Percentiles rank a stretch among this genome's conserved stretches.
Conservation (phyloP, 92 coral and sea anemone genomes). For the Bergia puertoricense region DNA sequence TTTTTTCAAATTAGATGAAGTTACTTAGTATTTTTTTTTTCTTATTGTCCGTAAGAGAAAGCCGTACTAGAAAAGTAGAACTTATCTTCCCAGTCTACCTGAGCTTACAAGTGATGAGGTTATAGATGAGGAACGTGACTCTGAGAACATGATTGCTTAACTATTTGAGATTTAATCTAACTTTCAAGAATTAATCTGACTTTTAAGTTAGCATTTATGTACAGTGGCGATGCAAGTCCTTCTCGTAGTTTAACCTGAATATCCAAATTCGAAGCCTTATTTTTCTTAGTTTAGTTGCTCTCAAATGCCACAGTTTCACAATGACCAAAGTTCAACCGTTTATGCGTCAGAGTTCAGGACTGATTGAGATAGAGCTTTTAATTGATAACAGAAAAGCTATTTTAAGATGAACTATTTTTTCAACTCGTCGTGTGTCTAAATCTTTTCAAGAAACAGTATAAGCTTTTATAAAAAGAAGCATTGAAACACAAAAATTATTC, state of each 20-base stretch:
- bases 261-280: not conserved
- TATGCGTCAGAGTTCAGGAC: not conserved
- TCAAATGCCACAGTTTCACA: not conserved
- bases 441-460: too few species aligned
- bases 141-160: not conserved
- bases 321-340: not conserved
- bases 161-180: not conserved
- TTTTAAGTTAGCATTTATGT: not conserved
- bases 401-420: not conserved
- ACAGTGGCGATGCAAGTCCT: not conserved
- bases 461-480: too few species aligned
- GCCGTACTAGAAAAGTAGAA: not conserved
- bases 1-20: too few species aligned
- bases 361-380: too few species aligned
- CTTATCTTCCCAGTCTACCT: not conserved
- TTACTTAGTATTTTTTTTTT: not conserved
- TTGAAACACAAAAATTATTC: too few species aligned
- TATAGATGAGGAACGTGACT: too few species aligned
- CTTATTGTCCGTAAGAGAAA: too few species aligned
- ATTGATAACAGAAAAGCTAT: not conserved
- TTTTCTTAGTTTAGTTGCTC: not conserved
- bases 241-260: not conserved
- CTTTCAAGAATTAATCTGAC: not conserved
- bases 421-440: not conserved
- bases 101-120: too few species aligned